Percentiles rank a stretch among this genome's conserved stretches.
phyloP scores from a whole-genome alignment of 2,113 vertebrate genomes.

The Silurus asotus region DNA sequence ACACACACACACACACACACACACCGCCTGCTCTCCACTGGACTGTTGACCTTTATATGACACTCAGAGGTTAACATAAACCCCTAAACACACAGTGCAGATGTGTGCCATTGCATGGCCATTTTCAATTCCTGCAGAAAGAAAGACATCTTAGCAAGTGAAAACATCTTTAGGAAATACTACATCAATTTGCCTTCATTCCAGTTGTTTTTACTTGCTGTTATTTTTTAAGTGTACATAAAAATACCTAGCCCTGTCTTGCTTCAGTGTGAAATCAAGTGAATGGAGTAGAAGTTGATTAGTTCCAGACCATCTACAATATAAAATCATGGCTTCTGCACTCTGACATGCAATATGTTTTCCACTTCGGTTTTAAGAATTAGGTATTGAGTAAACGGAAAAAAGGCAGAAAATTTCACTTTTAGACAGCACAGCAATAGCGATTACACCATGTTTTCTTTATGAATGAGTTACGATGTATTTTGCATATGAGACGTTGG shows the following conservation, averaged over 20 bases:
- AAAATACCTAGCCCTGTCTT: background rate
- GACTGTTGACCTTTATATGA: constrained; percentile 35
- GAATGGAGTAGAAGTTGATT: constrained; percentile 14
- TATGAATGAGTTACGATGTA: background rate
- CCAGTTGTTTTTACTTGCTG: background rate
- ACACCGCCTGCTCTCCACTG: background rate
- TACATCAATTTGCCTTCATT: background rate
- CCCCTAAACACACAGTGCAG: constrained; percentile 29
- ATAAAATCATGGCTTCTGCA: constrained; percentile 5
- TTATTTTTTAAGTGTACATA: background rate
- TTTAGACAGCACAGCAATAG: background rate
- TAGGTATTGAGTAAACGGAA: background rate
- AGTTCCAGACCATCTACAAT: constrained; percentile 8
- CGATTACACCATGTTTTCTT: background rate
- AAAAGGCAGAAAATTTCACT: background rate
- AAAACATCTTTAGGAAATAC: background rate
- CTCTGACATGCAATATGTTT: background rate
- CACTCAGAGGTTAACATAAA: constrained; percentile 39
- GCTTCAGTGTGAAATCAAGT: background rate
- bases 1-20: background rate
- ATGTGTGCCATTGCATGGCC: constrained; percentile 11
- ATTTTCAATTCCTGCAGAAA: background rate
- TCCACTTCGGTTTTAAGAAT: background rate
- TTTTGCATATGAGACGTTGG: background rate
- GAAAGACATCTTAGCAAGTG: background rate